phyloP scores from a whole-genome alignment of 1,140 invertebrate genomes.

The Ceratoteleas bidentatus region DNA sequence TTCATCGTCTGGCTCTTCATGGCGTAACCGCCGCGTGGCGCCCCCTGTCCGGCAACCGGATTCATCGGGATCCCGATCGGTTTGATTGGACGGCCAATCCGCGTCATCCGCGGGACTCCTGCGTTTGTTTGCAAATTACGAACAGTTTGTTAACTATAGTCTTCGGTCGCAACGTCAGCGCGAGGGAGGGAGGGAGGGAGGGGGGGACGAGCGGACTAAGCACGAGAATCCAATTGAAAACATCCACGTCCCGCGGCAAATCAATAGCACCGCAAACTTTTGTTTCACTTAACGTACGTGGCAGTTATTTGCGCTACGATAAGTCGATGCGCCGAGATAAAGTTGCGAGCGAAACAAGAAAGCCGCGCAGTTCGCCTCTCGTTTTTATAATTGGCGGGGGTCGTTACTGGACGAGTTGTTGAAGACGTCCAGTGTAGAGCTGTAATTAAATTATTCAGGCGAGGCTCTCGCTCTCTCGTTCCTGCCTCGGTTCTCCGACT shows the following conservation, averaged over 20 bases:
- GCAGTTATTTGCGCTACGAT: conserved; percentile 47
- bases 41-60: conserved; percentile 16
- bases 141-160: conserved; percentile 37
- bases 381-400: conserved; percentile 51
- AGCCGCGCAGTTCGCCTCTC: conserved; percentile 38
- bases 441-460: conserved; percentile 50
- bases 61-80: too few species aligned
- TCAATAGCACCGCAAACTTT: conserved; percentile 60
- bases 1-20: conserved; percentile 96
- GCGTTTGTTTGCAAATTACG: conserved; percentile 35
- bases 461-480: too few species aligned
- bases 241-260: conserved; percentile 58
- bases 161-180: conserved; percentile 24
- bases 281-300: conserved; percentile 48
- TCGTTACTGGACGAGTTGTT: conserved; percentile 49
- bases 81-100: conserved; percentile 1
- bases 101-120: background rate
- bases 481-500: too few species aligned
- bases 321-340: conserved; percentile 38
- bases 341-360: conserved; percentile 46
- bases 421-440: conserved; percentile 55
- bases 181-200: conserved; percentile 16
- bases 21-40: conserved; percentile 84
- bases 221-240: conserved; percentile 60
- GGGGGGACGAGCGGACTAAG: conserved; percentile 10